Conservation (phyloP, 2,797 vertebrate species). For the Somateria mollissima region DNA sequence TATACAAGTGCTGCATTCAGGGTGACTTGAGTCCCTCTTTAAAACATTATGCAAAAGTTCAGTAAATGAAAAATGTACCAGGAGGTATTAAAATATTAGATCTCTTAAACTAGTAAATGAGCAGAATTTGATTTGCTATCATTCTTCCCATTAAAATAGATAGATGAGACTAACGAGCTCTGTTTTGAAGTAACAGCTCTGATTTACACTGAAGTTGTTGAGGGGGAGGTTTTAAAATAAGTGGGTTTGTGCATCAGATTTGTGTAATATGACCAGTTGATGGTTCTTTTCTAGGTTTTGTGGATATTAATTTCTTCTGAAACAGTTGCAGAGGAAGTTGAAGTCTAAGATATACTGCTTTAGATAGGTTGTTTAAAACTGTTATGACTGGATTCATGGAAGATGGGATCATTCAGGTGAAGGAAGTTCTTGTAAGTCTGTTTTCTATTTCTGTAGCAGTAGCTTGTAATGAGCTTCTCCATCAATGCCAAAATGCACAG, state of each 20-base stretch:
- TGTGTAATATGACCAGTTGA: neutral
- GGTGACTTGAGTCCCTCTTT: neutral
- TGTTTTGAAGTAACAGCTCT: neutral
- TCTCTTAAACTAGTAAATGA: neutral
- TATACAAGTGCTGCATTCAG: neutral
- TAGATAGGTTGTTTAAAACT: neutral
- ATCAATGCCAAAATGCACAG: conserved; percentile 32
- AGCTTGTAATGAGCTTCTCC: conserved; percentile 9
- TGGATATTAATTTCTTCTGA: conserved; percentile 27
- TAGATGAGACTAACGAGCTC: neutral
- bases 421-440: conserved; percentile 51
- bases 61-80: neutral
- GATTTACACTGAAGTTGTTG: neutral
- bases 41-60: neutral
- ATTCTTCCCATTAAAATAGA: neutral
- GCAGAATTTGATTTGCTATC: neutral
- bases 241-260: neutral
- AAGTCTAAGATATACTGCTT: conserved; percentile 40
- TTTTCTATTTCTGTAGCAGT: conserved; percentile 7
- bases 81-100: neutral
- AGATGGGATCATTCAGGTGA: conserved; percentile 29
- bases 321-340: conserved; percentile 41
- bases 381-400: neutral
- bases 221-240: neutral
- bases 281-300: neutral